Percentiles rank a stretch among this genome's conserved stretches.
Evolutionary conservation across 2,113 vertebrate species (phyloP).

Genomic region (Triplophysa tibetana): DNA sequence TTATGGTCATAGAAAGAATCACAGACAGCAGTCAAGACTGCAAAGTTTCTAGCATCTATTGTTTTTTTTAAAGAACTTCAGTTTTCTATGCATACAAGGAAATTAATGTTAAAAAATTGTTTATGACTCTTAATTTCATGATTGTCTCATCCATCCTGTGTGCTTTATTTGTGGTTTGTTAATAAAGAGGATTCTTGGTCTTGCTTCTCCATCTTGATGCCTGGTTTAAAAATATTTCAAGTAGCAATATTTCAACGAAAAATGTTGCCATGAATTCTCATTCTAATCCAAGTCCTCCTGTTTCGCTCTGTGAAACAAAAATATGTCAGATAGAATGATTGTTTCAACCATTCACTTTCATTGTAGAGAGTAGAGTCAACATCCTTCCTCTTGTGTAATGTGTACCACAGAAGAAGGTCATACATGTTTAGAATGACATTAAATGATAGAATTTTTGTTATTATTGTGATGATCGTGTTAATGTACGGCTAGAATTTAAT

Average conservation of each 20-base stretch:
- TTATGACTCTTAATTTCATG: no score
- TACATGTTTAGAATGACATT: not conserved
- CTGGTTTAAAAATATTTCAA: no score
- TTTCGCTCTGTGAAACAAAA: not conserved
- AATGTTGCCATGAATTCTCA: no score
- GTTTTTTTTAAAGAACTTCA: slow-evolving; percentile 14
- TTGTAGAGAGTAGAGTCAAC: not conserved
- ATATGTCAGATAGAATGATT: no score
- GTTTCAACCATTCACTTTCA: not conserved
- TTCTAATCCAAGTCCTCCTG: no score
- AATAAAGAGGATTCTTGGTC: no score
- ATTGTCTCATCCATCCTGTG: no score
- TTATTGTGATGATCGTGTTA: not conserved
- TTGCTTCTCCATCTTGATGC: no score
- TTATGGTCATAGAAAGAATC: slow-evolving; percentile 7
- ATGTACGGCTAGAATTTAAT: not conserved
- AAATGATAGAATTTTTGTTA: not conserved
- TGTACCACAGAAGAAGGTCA: not conserved
- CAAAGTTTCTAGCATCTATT: not conserved
- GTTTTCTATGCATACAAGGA: no score
- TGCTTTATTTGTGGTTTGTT: no score
- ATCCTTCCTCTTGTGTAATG: not conserved
- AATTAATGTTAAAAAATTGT: no score
- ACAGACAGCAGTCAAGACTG: not conserved
- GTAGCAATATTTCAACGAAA: no score